These are phyloP conservation scores for Grammomys surdaster DNA, from an alignment of 2,113 vertebrate species.

Conservation along the genomic window DNA sequence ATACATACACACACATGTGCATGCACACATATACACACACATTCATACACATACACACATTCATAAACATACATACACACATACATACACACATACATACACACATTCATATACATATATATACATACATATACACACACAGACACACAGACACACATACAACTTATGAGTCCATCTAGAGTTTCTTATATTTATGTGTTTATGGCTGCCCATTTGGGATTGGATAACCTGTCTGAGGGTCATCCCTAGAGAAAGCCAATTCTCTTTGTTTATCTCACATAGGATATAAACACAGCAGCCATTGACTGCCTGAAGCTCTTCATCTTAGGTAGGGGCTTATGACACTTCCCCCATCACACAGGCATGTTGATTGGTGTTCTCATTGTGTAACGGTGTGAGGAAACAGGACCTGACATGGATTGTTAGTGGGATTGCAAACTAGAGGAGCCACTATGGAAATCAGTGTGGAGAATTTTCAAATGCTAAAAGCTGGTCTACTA, in stretches of 20 bases:
- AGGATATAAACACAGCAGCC: background rate
- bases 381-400: too few species aligned
- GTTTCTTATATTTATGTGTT: background rate
- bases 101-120: fast-evolving
- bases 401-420: background rate
- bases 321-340: background rate
- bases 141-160: background rate
- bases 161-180: background rate
- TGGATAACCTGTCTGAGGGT: background rate
- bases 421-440: background rate
- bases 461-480: background rate
- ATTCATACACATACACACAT: background rate
- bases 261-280: background rate
- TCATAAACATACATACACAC: background rate
- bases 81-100: background rate
- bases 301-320: background rate
- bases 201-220: background rate
- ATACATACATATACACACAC: background rate
- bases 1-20: background rate
- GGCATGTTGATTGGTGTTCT: background rate
- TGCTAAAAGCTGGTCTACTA: background rate
- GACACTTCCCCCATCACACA: background rate
- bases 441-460: background rate
- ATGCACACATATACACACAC: background rate
- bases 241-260: background rate